These are phyloP conservation scores for Eupithecia exiguata DNA, from an alignment of 2,888 invertebrate species.

Conservation along the genomic window DNA sequence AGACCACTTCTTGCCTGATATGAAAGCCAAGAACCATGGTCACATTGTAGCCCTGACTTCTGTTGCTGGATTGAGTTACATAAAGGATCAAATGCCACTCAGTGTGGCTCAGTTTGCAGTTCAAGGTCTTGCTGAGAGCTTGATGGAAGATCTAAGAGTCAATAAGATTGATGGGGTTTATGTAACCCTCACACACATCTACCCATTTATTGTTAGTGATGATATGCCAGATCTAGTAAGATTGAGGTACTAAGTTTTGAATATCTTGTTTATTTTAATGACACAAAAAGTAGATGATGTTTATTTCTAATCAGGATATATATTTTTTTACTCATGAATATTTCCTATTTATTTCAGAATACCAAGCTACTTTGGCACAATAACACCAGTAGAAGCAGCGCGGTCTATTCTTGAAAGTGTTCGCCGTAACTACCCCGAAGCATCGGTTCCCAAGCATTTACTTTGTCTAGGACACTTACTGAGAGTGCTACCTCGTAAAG, in stretches of 20 bases:
- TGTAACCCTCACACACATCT: slow-evolving; percentile 85
- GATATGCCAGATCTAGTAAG: slow-evolving; percentile 79
- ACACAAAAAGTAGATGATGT: slow-evolving; percentile 13
- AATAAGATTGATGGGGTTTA: slow-evolving; percentile 82
- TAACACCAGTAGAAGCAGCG: slow-evolving; percentile 84
- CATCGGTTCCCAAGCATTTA: slow-evolving; percentile 85
- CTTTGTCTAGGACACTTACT: slow-evolving; percentile 84
- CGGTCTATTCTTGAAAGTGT: slow-evolving; percentile 85
- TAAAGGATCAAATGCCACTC: slow-evolving; percentile 83
- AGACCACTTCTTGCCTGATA: slow-evolving; percentile 84
- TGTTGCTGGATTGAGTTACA: slow-evolving; percentile 85
- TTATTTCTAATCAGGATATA: background rate
- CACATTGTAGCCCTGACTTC: slow-evolving; percentile 86
- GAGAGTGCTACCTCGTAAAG: slow-evolving; percentile 84
- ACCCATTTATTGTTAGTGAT: slow-evolving; percentile 85
- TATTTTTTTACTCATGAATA: background rate
- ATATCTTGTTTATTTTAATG: background rate
- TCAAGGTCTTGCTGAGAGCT: slow-evolving; percentile 85
- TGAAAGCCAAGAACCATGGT: slow-evolving; percentile 84
- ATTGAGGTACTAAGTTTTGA: slow-evolving; percentile 69
- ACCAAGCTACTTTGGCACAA: slow-evolving; percentile 86
- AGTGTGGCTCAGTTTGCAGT: slow-evolving; percentile 87
- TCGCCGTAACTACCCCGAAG: slow-evolving; percentile 84
- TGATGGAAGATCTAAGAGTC: slow-evolving; percentile 85
- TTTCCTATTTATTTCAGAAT: slow-evolving; percentile 72